Conservation (phyloP, 2,888 invertebrate genomes). For the Pseudanteris insignis region DNA sequence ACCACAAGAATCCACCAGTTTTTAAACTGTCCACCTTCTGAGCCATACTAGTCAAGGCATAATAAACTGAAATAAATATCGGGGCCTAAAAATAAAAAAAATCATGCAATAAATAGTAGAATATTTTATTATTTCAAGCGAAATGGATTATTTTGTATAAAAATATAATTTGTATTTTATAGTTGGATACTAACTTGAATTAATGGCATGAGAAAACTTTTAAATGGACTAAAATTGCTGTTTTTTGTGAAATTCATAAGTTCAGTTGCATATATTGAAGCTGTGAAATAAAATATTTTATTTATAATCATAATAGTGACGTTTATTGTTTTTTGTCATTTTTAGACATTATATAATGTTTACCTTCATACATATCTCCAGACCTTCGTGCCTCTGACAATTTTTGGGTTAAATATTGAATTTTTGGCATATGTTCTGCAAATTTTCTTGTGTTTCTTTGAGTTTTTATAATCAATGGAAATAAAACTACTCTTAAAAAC, state of each 20-base stretch:
- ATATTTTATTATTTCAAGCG: too few species aligned
- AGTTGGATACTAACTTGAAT: conserved; percentile 72
- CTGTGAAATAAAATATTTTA: conserved; percentile 56
- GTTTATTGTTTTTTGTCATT: too few species aligned
- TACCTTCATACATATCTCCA: conserved; percentile 82
- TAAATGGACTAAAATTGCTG: conserved; percentile 82
- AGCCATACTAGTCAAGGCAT: conserved; percentile 88
- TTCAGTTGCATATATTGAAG: conserved; percentile 79
- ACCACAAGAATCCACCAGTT: conserved; percentile 91
- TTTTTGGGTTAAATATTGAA: conserved; percentile 82
- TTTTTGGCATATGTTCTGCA: conserved; percentile 86
- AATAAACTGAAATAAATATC: conserved; percentile 91
- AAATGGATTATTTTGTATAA: too few species aligned
- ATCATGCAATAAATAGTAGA: too few species aligned
- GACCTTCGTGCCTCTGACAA: conserved; percentile 86
- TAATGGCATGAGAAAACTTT: conserved; percentile 79
- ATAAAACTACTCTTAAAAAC: conserved; percentile 80
- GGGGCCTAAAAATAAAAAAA: conserved; percentile 74
- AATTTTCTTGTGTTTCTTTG: conserved; percentile 84
- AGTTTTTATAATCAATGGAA: conserved; percentile 85
- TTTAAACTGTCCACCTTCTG: conserved; percentile 88
- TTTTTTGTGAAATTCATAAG: conserved; percentile 84
- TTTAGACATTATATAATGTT: too few species aligned
- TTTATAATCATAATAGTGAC: not conserved
- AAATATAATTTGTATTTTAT: not conserved